Evolutionary conservation across 1,140 invertebrate genomes (phyloP), one percentile per base, ranked within the genome.

Genomic region (Akabosia matsudoensis): DNA sequence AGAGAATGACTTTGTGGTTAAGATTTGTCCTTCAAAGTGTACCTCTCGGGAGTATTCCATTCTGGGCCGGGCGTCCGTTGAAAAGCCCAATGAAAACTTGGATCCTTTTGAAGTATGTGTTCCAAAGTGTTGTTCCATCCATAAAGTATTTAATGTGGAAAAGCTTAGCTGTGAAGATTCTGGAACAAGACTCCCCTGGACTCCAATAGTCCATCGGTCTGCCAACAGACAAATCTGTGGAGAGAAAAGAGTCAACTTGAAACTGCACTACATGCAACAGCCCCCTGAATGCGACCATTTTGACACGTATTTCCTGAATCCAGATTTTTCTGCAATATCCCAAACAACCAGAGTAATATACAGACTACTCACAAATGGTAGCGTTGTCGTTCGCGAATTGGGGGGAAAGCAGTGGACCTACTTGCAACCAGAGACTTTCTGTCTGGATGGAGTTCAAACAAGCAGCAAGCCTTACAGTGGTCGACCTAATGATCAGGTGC

Each of bases 51-150:
- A 34, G 37, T 64, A 64, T 64, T 64, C 28, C 4, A 64, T 24
- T 64, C 4, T 22, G n/a, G 13, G 56, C n/a, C 4, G 56, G 24
- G 7, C 56, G 4, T 7, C n/a, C 7, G n/a, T 13, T 10, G 34
- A 45, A 16, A 26, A 22, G 2, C 33, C 22, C 13, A 2, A 24
- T 16, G 70, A n/a, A 37, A 72, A 45, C 26, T 16, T 22, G 45
- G 3, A 72, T 45, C n/a, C 37, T n/a, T 45, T 70, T 37, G 33
- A 13, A 72, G 70, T 72, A 2, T 72, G 70, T 26, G 34, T 72
- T 72, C 70, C 70, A 7, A 72, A 72, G 24, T 72, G 70, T 34
- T 72, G 70, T 26, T 7, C 3, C 14, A 2, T 51, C 1, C 33
- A 72, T 22, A 72, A 72, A 22, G 70, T 72, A 2, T 34, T 72